A percentile compares a stretch with the other conserved stretches of the same genome.
These are phyloP conservation scores for Myiopsitta monachus DNA, from an alignment of 2,113 vertebrate genomes.

Conservation along the genomic window DNA sequence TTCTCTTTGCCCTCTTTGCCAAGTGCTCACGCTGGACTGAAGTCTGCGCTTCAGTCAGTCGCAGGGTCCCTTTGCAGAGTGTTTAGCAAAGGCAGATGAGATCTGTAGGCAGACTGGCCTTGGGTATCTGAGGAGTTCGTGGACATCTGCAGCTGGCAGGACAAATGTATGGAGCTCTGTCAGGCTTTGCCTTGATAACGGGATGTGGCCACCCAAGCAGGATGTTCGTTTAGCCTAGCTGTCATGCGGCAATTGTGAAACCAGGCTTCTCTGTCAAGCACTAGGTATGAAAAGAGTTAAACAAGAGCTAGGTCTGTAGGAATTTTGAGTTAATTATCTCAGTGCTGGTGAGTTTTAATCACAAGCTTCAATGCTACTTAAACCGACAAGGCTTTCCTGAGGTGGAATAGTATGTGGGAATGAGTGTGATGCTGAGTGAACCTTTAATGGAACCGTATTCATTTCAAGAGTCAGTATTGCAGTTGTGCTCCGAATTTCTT, in stretches of 20 bases:
- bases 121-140: not conserved
- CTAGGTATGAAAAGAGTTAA: not conserved
- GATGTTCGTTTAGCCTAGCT: not conserved
- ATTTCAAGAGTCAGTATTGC: not conserved
- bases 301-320: not conserved
- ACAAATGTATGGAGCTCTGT: not conserved
- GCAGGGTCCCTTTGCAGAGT: not conserved
- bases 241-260: not conserved
- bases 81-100: not conserved
- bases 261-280: not conserved
- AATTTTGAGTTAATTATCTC: not conserved
- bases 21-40: not conserved
- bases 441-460: not conserved
- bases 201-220: not conserved
- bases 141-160: conserved; percentile 2
- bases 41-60: rapidly evolving
- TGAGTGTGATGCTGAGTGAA: not conserved
- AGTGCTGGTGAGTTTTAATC: not conserved
- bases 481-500: not conserved
- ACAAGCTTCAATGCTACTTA: not conserved
- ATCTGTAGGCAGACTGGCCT: not conserved
- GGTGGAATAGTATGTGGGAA: not conserved
- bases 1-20: not conserved
- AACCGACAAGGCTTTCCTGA: not conserved
- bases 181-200: not conserved